phyloP scores from a whole-genome alignment of 2,888 invertebrate genomes.

The Dryobotodes eremita region DNA sequence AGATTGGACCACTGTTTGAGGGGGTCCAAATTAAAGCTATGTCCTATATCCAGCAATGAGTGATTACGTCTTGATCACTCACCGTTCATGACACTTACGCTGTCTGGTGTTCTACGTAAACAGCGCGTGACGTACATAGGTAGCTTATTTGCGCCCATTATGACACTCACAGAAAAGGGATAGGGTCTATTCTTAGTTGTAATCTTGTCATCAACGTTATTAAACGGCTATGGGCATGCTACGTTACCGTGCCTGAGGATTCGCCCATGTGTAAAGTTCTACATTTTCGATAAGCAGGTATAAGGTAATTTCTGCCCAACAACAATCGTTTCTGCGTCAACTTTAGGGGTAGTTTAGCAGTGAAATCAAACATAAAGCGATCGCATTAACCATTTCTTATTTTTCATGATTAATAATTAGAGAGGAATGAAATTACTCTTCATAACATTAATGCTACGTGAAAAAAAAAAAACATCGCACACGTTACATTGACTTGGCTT shows the following conservation, averaged over 20 bases:
- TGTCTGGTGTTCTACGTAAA: constrained; percentile 24
- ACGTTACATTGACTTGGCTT: no score
- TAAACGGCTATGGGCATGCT: not conserved
- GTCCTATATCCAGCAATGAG: not conserved
- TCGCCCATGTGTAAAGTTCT: not conserved
- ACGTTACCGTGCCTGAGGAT: not conserved
- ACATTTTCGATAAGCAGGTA: no score
- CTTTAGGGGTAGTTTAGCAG: not conserved
- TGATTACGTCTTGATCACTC: not conserved
- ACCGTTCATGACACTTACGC: constrained; percentile 11
- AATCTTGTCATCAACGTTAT: constrained; percentile 19
- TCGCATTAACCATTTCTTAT: not conserved
- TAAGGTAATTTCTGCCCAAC: not conserved
- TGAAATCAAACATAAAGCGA: not conserved
- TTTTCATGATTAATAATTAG: not conserved
- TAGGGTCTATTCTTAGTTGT: constrained; percentile 32
- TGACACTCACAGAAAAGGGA: constrained; percentile 39
- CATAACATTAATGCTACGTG: no score
- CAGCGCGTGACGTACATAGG: constrained; percentile 40
- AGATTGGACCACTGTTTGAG: not conserved
- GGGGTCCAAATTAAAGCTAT: not conserved
- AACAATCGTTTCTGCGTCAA: not conserved
- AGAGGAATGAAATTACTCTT: no score
- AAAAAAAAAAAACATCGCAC: no score
- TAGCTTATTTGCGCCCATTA: not conserved